Conservation (phyloP, 2,113 vertebrate species). For the Gallinago paraguaiae region DNA sequence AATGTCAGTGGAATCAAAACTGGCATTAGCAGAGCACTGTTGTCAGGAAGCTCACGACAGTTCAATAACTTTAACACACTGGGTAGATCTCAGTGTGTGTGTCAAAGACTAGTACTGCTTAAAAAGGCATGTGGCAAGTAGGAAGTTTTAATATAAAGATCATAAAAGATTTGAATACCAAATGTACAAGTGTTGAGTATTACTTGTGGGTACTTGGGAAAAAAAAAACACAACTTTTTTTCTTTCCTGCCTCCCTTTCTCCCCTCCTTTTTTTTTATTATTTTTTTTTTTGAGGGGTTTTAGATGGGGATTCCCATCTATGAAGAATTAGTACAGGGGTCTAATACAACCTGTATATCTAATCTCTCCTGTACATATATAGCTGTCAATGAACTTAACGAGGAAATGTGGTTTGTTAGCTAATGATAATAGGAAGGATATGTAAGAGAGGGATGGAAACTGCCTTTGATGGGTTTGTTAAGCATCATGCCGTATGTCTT, state of each 20-base stretch:
- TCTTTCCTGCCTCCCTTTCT: fast-evolving
- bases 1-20: slow-evolving; percentile 53
- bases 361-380: neutral
- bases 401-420: neutral
- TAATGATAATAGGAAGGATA: neutral
- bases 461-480: neutral
- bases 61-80: slow-evolving; percentile 43
- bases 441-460: neutral
- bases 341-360: neutral
- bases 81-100: slow-evolving; percentile 30
- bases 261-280: no score
- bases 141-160: slow-evolving; percentile 39
- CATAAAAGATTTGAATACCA: slow-evolving; percentile 40
- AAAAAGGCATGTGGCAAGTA: slow-evolving; percentile 34
- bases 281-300: neutral
- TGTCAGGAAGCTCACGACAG: slow-evolving; percentile 13
- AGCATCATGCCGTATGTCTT: neutral
- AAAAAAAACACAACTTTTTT: neutral
- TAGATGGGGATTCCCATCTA: neutral
- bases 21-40: slow-evolving; percentile 23
- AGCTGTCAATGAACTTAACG: neutral
- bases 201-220: neutral
- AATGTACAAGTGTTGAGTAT: neutral
- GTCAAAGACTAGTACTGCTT: slow-evolving; percentile 32
- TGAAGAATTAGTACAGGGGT: neutral